Evolutionary conservation across 2,113 vertebrate species (phyloP).

Genomic region (Antidorcas marsupialis): DNA sequence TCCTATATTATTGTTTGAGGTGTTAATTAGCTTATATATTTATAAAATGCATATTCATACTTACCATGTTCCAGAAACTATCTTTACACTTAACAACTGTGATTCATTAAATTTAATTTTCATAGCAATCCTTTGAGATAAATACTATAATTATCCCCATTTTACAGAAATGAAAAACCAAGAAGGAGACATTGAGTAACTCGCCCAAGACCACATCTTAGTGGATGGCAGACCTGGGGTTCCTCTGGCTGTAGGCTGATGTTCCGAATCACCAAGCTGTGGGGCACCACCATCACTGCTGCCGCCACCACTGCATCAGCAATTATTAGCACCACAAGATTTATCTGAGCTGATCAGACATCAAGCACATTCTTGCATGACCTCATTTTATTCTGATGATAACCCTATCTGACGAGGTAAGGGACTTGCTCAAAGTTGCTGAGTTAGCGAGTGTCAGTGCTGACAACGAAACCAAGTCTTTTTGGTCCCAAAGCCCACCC

Average conservation of each 20-base stretch:
- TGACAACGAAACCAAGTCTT: background rate
- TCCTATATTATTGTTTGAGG: background rate
- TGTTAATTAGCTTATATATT: background rate
- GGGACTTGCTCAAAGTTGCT: background rate
- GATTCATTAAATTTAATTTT: background rate
- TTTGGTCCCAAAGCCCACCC: background rate
- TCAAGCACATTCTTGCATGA: background rate
- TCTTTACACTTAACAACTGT: background rate
- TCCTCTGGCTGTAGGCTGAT: background rate
- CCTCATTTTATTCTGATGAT: background rate
- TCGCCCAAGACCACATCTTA: background rate
- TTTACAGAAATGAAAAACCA: background rate
- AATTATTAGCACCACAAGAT: fast-evolving
- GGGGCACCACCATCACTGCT: fast-evolving
- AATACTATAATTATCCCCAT: background rate
- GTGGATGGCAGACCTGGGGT: background rate
- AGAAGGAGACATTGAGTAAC: background rate
- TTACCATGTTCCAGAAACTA: background rate
- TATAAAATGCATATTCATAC: background rate
- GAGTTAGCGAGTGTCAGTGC: background rate
- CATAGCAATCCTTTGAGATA: background rate
- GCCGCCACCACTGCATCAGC: fast-evolving
- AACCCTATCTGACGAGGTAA: background rate
- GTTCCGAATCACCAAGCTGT: background rate
- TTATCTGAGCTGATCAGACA: background rate